These are phyloP conservation scores for Bolborhynchus lineola DNA, from an alignment of 2,113 vertebrate species.

Conservation along the genomic window DNA sequence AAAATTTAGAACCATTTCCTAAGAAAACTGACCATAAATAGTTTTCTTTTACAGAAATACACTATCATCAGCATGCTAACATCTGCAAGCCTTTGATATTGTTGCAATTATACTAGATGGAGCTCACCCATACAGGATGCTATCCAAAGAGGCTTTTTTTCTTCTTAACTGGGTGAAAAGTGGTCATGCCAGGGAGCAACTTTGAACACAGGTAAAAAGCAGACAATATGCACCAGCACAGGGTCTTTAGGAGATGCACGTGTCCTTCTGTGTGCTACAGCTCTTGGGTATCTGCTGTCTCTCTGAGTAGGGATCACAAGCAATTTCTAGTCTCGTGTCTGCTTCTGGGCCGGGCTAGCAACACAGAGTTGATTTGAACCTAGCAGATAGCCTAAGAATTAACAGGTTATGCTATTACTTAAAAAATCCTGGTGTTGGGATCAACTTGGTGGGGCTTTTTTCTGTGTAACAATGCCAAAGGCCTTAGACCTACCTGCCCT, in stretches of 20 bases:
- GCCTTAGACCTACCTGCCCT: not conserved
- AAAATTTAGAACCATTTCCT: not conserved
- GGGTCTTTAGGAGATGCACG: rapidly evolving
- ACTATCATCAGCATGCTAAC: not conserved
- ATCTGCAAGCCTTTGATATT: not conserved
- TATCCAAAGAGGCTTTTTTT: not conserved
- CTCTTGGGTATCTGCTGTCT: not conserved
- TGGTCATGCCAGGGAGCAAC: not conserved
- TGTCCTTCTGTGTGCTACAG: not conserved
- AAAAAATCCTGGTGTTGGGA: not conserved
- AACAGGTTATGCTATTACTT: not conserved
- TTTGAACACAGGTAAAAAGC: not conserved
- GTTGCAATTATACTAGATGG: not conserved
- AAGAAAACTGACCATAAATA: not conserved
- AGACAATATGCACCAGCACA: rapidly evolving
- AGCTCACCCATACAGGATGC: not conserved
- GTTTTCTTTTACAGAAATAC: not conserved
- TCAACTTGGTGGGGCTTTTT: not conserved
- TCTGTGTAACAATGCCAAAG: not conserved
- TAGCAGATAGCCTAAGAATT: not conserved
- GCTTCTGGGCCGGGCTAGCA: not conserved
- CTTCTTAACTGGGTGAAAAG: not conserved
- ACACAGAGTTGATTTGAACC: not conserved
- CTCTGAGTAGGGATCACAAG: not conserved
- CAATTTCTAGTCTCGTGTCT: not conserved